Base-by-base conservation (phyloP, 2,888 invertebrate genomes). In the Tortricodes alternella region DNA sequence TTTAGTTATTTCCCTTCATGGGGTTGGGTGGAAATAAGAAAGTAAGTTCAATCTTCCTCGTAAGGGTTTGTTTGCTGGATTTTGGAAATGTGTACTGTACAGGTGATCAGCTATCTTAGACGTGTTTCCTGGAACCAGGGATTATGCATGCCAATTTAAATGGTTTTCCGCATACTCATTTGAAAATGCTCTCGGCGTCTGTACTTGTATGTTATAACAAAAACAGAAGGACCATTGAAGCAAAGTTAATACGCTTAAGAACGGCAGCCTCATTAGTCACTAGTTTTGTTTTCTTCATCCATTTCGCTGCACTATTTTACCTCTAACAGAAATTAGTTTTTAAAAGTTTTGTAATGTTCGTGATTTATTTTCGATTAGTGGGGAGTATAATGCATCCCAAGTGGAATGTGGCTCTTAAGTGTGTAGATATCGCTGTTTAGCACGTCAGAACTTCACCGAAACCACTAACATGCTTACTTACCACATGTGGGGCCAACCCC, bases 1-100 rank as follows among this genome's bases (percentile, higher is more conserved):
- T 75, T 87, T 88, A 86, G 88, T 89, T 90, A 76, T 84, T 89
- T 83, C 76, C 84, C 80, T 78, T 73, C 73, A 78, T 74, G 80
- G 82, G 84, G 72, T 79, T 83, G 76, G 83, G 83, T 84, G 84
- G 75, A 78, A 85, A 75, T 82, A 83, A 83, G 71, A 84, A 79
- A 83, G 89, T 90, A 89, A 90, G 89, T 89, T n/a, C 74, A 68
- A 66, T 70, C 71, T 73, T 71, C 68, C 72, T 78, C 74, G 41
- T 76, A 74, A 70, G 74, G 76, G 74, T 85, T 84, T 79, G 79
- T 81, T 78, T 83, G 83, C 80, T 80, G 76, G 68, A 71, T 66
- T 80, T 76, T 75, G 73, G 65, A 66, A 59, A 46, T 58, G 58
- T 61, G 55, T 61, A 61, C 21, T 61, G 55, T 61, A 61, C 21